Conservation (phyloP, 2,888 invertebrate species). For the Apodemia duryi region DNA sequence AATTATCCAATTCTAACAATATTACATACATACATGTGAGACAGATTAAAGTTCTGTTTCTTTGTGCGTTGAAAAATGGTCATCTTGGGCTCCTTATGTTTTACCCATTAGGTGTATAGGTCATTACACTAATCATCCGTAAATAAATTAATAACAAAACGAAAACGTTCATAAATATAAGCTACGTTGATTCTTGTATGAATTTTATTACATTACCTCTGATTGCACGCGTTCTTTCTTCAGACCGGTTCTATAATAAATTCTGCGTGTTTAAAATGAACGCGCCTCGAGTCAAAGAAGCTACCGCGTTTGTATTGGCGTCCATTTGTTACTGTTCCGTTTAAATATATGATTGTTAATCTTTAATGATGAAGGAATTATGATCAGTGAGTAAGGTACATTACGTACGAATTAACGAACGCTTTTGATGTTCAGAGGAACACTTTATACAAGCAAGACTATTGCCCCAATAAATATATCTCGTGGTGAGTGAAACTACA, state of each 20-base stretch:
- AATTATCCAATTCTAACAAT: too few species aligned
- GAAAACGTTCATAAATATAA: background rate
- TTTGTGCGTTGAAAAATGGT: too few species aligned
- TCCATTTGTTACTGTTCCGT: slow-evolving; percentile 57
- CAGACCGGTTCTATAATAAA: slow-evolving; percentile 61
- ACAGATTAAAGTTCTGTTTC: too few species aligned
- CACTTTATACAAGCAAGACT: background rate
- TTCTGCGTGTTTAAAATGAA: slow-evolving; percentile 55
- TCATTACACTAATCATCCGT: too few species aligned
- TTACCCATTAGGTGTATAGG: too few species aligned
- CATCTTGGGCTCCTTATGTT: too few species aligned
- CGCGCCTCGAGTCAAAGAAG: slow-evolving; percentile 51
- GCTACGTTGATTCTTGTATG: background rate
- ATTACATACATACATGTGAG: too few species aligned
- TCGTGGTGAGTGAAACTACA: background rate
- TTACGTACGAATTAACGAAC: slow-evolving; percentile 20
- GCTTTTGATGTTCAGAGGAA: slow-evolving; percentile 29
- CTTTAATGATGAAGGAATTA: slow-evolving; percentile 36
- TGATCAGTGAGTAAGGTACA: slow-evolving; percentile 22
- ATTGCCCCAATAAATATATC: background rate
- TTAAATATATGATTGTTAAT: slow-evolving; percentile 41
- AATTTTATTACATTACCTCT: slow-evolving; percentile 27
- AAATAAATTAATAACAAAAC: background rate
- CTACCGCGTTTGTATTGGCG: slow-evolving; percentile 55
- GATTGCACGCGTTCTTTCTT: slow-evolving; percentile 65